These are phyloP conservation scores for Lordiphosa mommai DNA, from an alignment of 1,140 invertebrate genomes.

Conservation along the genomic window DNA sequence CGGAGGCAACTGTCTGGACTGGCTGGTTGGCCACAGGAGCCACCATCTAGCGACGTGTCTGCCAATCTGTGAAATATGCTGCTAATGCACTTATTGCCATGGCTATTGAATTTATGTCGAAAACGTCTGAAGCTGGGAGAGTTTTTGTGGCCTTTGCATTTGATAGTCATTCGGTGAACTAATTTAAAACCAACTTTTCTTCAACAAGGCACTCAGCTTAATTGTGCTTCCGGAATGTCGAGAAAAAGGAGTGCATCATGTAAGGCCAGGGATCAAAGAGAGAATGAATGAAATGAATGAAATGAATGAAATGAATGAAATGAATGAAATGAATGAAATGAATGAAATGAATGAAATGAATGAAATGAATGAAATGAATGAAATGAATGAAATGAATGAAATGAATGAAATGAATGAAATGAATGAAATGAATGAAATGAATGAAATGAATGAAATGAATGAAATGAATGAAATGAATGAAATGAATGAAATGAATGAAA, in stretches of 20 bases:
- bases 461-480: too few species aligned
- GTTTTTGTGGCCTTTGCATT: conserved; percentile 30
- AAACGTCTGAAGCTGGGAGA: conserved; percentile 39
- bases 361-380: too few species aligned
- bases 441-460: too few species aligned
- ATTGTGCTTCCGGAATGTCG: conserved; percentile 42
- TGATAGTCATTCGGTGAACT: conserved; percentile 23
- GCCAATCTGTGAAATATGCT: conserved; percentile 78
- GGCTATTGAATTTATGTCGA: conserved; percentile 73
- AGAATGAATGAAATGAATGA: too few species aligned
- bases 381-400: too few species aligned
- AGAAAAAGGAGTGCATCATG: too few species aligned
- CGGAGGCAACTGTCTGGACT: conserved; percentile 35
- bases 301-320: too few species aligned
- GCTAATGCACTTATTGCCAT: conserved; percentile 76
- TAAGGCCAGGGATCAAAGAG: neutral
- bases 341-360: too few species aligned
- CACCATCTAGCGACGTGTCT: conserved; percentile 63
- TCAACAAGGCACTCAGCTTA: conserved; percentile 54
- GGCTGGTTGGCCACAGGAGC: conserved; percentile 27
- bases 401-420: too few species aligned
- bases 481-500: too few species aligned
- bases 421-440: too few species aligned
- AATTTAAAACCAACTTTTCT: conserved; percentile 50
- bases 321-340: too few species aligned